These are phyloP conservation scores for Mya arenaria DNA, from an alignment of 1,140 invertebrate genomes.

Conservation along the genomic window DNA sequence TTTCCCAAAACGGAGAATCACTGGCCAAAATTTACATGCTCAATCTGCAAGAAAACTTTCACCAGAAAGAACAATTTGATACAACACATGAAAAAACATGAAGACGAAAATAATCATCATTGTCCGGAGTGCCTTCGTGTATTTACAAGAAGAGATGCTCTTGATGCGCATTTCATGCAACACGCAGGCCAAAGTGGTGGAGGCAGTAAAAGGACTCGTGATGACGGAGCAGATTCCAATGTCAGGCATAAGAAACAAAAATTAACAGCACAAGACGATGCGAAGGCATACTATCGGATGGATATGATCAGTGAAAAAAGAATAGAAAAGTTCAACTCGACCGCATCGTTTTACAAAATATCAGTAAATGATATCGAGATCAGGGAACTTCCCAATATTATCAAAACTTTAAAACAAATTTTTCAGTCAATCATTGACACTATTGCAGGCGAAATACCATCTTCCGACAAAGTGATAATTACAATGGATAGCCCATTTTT, in stretches of 20 bases:
- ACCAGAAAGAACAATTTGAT: conserved; percentile 44
- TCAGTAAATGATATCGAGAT: conserved; percentile 4
- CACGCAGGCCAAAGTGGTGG: conserved; percentile 27
- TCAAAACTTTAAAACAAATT: neutral
- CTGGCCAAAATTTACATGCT: conserved; percentile 2
- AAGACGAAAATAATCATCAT: conserved; percentile 29
- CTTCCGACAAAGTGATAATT: neutral
- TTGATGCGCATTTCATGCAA: conserved; percentile 20
- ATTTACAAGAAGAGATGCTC: conserved; percentile 43
- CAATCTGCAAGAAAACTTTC: conserved; percentile 47
- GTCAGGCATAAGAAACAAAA: conserved; percentile 10
- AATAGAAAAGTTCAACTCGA: conserved; percentile 12
- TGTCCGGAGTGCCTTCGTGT: conserved; percentile 49
- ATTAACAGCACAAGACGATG: neutral
- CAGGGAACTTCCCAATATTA: conserved; percentile 19
- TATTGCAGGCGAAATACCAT: neutral
- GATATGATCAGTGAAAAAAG: neutral
- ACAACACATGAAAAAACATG: conserved; percentile 34
- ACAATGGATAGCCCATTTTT: conserved; percentile 9
- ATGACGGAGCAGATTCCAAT: neutral
- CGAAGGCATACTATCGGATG: neutral
- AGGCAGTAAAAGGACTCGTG: neutral
- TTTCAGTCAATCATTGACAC: conserved; percentile 1
- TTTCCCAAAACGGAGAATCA: conserved; percentile 38
- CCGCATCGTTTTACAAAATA: neutral